These are phyloP conservation scores for Ceyx margarethae DNA, from an alignment of 2,113 vertebrate species.

Conservation along the genomic window DNA sequence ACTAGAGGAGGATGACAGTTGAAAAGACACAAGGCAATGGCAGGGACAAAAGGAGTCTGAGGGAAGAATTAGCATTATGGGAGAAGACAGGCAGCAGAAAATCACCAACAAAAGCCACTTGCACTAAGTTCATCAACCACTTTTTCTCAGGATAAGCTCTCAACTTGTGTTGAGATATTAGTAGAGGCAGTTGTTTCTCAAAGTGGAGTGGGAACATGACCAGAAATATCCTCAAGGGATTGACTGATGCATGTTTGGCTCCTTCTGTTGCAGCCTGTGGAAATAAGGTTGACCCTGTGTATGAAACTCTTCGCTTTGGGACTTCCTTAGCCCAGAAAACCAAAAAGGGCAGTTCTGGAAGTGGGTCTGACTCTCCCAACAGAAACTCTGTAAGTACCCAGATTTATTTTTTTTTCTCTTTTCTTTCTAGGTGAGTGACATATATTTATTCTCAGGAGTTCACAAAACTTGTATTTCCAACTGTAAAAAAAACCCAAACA, in stretches of 20 bases:
- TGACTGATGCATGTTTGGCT: background rate
- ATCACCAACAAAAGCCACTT: background rate
- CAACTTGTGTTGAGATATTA: background rate
- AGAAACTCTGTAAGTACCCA: constrained; percentile 86
- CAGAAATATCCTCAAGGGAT: background rate
- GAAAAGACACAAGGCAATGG: background rate
- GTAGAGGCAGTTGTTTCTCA: background rate
- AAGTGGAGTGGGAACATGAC: background rate
- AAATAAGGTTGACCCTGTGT: constrained; percentile 97
- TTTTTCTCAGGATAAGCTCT: background rate
- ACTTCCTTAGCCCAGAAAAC: constrained; percentile 95
- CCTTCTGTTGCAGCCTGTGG: constrained; percentile 85
- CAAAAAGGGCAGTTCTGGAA: constrained; percentile 85
- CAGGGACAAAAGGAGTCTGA: accelerated
- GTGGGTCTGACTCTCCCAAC: constrained; percentile 89
- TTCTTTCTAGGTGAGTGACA: background rate
- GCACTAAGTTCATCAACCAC: background rate
- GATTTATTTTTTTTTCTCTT: background rate
- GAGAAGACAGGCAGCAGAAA: background rate
- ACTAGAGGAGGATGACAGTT: background rate
- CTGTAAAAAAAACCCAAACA: background rate
- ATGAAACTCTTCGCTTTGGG: constrained; percentile 95
- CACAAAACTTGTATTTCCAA: background rate
- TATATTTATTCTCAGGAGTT: background rate
- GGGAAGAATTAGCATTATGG: background rate